Evolutionary conservation across 2,888 invertebrate species (phyloP), one percentile per base, ranked within the genome.

Genomic region (Aspidiotus rigidus): DNA sequence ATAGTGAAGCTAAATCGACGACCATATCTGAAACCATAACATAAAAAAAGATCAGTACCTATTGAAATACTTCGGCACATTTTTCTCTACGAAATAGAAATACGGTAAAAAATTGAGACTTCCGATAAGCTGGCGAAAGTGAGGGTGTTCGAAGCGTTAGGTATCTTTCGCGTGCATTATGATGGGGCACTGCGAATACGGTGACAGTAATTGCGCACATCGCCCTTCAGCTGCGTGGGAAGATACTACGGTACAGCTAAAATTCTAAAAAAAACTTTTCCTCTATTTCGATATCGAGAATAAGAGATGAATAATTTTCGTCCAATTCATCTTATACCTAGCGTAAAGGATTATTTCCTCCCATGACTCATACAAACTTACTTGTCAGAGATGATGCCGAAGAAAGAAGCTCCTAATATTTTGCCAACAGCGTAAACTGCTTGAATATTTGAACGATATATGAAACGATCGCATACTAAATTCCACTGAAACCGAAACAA

Each of bases 371-470:
- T 28, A 28, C 28, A 28, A 13, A 53, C 53, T 53, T 53, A 53
- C 53, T 73, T 75, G 73, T 78, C 78, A n/a, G 77, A 75, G 28
- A 78, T 70, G 17, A 76, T 71, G 7, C 78, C 77, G 73, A 77
- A 77, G 17, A 75, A 44, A 40, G 77, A 79, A 39, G 83, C 81
- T 8, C 83, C 83, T 41, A 81, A 74, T 71, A 83, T 79, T 75
- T 83, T 83, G 16, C 83, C 83, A 60, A 82, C 72, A 7, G 83
- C 81, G 62, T 83, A 74, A 7, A 79, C 78, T 62, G 81, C 80
- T 75, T 83, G 83, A 0, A 80, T 80, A n/a, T 79, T 81, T 6
- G 83, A 81, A 6, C 81, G 77, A 62, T 80, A 77, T 8, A 80
- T 77, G 7, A 77, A 77, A 56, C 77, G 77, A 41, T 80, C 79